Evolutionary conservation across 2,888 invertebrate species (phyloP), one percentile per base, ranked within the genome.

Genomic region (Blomia tropicalis): DNA sequence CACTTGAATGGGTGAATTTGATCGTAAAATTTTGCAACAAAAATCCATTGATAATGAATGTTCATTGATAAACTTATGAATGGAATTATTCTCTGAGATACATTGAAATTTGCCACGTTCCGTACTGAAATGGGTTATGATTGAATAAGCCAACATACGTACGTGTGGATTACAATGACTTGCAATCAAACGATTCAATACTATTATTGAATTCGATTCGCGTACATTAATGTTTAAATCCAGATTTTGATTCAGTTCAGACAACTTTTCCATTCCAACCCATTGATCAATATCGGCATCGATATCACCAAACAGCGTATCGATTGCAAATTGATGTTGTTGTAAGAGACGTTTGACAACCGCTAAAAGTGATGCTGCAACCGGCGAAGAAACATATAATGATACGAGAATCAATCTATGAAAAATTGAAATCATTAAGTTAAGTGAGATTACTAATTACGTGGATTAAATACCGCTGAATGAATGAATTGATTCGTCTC

Each of bases 391-490:
- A 7, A 47, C 5, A 27, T 7, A 47, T 7, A 47, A 19, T 27
- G 51, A 47, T n/a, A 47, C 7, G 7, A 47, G 22, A 47, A 47
- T 47, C 7, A 47, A n/a, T 47, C 51, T 47, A 27, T n/a, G n/a
- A 47, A 47, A 14, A 47, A 47, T 47, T 47, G n/a, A 47, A 19
- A 47, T 47, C 22, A 47, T 22, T 41, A 41, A 41, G n/a, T 41
- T 41, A n/a, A 41, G n/a, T 41, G n/a, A 14, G n/a, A 41, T n/a
- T n/a, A n/a, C n/a, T n/a, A 36, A 36, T 36, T 36, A 17, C 36
- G 17, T 36, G 7, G 17, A 36, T 11, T 14, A 19, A 7, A 47
- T 25, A 19, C 51, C 51, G 7, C n/a, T 47, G 51, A 47, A 47
- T 27, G 51, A 47, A 27, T n/a, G 51, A 47, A 14, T 25, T 27